Conservation (phyloP, 2,797 vertebrate genomes). For the Adrianichthys oophorus region DNA sequence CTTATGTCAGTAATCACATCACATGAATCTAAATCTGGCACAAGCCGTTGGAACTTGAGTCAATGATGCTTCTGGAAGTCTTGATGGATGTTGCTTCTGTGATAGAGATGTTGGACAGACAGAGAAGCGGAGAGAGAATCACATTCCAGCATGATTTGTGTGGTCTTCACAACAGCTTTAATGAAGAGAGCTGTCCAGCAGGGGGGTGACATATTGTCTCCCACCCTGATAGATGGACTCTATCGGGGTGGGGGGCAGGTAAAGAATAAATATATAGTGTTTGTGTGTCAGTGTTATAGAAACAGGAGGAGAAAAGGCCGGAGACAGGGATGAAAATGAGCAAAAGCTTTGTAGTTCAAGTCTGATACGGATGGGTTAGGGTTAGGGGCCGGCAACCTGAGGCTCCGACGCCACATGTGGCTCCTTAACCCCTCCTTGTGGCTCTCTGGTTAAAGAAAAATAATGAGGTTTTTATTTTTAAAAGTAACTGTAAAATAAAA, state of each 20-base stretch:
- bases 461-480: too few species aligned
- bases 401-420: too few species aligned
- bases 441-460: too few species aligned
- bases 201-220: conserved; percentile 46
- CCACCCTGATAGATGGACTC: conserved; percentile 55
- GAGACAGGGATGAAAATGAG: conserved; percentile 4
- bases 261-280: conserved; percentile 12
- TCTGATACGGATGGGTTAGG: neutral
- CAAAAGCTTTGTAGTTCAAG: conserved; percentile 3
- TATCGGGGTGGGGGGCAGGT: conserved; percentile 8
- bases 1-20: too few species aligned
- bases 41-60: too few species aligned
- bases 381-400: too few species aligned
- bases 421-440: too few species aligned
- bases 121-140: conserved; percentile 28
- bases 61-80: too few species aligned
- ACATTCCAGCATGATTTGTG: conserved; percentile 48
- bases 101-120: conserved; percentile 13
- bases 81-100: neutral
- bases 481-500: too few species aligned
- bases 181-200: conserved; percentile 46
- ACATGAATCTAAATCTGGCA: too few species aligned
- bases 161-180: conserved; percentile 56
- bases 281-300: neutral
- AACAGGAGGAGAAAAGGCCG: neutral